Conservation (phyloP, 2,113 vertebrate genomes). For the Mustelus asterias region DNA sequence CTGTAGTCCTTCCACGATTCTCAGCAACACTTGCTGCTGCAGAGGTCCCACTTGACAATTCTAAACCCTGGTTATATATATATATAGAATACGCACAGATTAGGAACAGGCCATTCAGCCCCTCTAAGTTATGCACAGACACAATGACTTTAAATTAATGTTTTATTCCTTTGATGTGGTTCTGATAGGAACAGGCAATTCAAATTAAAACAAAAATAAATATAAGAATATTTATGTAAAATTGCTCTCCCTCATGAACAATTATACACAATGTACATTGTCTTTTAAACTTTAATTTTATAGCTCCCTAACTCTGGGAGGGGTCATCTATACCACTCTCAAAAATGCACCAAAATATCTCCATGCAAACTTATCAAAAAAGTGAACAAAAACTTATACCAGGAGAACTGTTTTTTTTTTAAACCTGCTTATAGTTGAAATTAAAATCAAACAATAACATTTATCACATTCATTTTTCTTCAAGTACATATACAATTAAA, state of each 20-base stretch:
- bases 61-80: neutral
- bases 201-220: constrained; percentile 96
- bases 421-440: constrained; percentile 66
- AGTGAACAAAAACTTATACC: constrained; percentile 56
- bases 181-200: constrained; percentile 74
- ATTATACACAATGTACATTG: constrained; percentile 99
- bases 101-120: too few relatives aligned
- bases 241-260: constrained; percentile 87
- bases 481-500: constrained; percentile 60
- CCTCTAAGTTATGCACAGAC: neutral
- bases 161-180: constrained; percentile 12
- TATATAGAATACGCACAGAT: neutral
- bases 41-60: neutral
- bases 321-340: constrained; percentile 69
- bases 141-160: constrained; percentile 11
- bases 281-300: constrained; percentile 50
- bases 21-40: neutral
- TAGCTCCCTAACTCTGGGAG: constrained; percentile 48
- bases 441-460: constrained; percentile 72
- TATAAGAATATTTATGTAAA: constrained; percentile 96
- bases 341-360: constrained; percentile 70
- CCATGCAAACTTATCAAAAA: constrained; percentile 79
- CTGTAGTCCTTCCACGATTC: too few relatives aligned
- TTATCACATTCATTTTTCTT: constrained; percentile 64
- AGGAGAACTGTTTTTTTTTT: constrained; percentile 49